phyloP scores from a whole-genome alignment of 2,888 invertebrate genomes.

The Nematopogon swammerdamellus region DNA sequence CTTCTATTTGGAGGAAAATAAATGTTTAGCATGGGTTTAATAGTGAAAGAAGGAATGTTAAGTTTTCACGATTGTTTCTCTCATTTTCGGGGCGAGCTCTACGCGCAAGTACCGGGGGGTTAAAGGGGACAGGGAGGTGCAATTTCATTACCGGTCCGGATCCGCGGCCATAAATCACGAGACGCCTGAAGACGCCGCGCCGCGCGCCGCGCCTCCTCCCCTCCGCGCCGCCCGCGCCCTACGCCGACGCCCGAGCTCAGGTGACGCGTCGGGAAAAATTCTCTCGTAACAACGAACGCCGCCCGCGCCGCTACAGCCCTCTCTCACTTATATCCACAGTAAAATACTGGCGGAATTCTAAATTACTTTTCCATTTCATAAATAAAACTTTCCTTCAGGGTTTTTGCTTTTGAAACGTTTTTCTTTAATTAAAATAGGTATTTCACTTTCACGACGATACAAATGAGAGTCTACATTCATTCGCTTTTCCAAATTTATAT shows the following conservation, averaged over 20 bases:
- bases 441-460: too few relatives aligned
- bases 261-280: not conserved
- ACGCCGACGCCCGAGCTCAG: not conserved
- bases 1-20: too few relatives aligned
- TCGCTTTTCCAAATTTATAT: too few relatives aligned
- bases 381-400: too few relatives aligned
- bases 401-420: too few relatives aligned
- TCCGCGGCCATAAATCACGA: slow-evolving; percentile 56
- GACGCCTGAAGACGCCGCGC: slow-evolving; percentile 49
- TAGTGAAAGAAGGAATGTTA: not conserved
- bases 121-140: slow-evolving; percentile 42
- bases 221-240: slow-evolving; percentile 41
- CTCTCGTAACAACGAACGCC: not conserved
- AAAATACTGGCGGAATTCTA: too few relatives aligned
- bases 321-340: too few relatives aligned
- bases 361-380: too few relatives aligned
- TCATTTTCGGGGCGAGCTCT: not conserved
- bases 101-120: not conserved
- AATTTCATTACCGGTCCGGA: slow-evolving; percentile 58
- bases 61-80: not conserved
- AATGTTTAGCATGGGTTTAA: too few relatives aligned
- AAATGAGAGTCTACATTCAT: too few relatives aligned
- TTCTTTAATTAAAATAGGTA: too few relatives aligned
- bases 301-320: too few relatives aligned
- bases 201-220: slow-evolving; percentile 42